phyloP scores from a whole-genome alignment of 2,797 vertebrate genomes.

The Cetoscarus ocellatus region DNA sequence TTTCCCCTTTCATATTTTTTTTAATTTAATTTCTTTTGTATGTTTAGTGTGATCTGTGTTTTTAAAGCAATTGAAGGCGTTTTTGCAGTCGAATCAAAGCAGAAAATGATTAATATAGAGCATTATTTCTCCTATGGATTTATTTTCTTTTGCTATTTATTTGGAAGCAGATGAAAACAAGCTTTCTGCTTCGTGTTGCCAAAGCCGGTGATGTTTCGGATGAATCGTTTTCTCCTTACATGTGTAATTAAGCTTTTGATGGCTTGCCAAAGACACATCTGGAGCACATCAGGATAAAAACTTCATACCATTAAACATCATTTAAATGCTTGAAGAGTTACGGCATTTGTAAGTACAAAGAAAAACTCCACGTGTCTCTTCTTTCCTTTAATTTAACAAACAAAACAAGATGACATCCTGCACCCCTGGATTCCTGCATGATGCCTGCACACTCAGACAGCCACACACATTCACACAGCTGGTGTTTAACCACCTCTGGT shows the following conservation, averaged over 20 bases:
- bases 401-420: constrained; percentile 22
- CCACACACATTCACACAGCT: constrained; percentile 32
- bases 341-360: neutral
- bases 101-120: too few species aligned
- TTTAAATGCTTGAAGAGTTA: constrained; percentile 7
- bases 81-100: too few species aligned
- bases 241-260: neutral
- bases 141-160: too few species aligned
- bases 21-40: too few species aligned
- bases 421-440: constrained; percentile 11
- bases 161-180: too few species aligned
- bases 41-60: too few species aligned
- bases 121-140: too few species aligned
- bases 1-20: too few species aligned
- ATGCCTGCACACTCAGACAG: constrained; percentile 20
- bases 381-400: constrained; percentile 1
- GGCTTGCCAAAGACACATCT: constrained; percentile 2
- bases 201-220: neutral
- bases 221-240: too few species aligned
- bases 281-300: constrained; percentile 13
- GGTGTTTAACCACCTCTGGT: constrained; percentile 50
- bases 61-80: too few species aligned
- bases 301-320: constrained; percentile 3
- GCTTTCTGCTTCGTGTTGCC: neutral
- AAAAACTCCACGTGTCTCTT: neutral